Percentiles rank a stretch among this genome's conserved stretches.
Conservation (phyloP, 2,113 vertebrate genomes). For the Platycercus adscitus region DNA sequence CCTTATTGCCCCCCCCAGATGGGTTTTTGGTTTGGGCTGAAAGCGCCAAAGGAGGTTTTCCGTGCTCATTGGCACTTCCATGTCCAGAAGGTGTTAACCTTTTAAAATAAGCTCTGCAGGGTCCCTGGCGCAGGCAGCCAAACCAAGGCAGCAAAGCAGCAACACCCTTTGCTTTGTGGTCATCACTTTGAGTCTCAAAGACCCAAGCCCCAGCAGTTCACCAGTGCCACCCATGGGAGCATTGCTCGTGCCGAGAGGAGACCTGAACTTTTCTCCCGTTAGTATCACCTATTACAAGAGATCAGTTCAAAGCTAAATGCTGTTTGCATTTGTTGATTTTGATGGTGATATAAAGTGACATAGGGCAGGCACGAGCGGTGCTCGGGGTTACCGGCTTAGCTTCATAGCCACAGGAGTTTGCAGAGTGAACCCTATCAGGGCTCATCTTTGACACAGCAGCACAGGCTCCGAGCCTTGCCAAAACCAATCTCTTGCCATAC, state of each 20-base stretch:
- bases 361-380: accelerated
- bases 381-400: neutral
- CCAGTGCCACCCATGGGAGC: neutral
- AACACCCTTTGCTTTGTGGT: neutral
- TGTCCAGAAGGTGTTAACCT: neutral
- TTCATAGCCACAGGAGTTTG: neutral
- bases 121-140: neutral
- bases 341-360: accelerated
- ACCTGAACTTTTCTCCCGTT: neutral
- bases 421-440: neutral
- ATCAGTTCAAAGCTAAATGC: neutral
- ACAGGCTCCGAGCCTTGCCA: neutral
- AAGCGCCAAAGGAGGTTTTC: neutral
- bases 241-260: accelerated
- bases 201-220: neutral
- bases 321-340: neutral
- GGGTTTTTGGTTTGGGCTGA: neutral
- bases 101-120: neutral
- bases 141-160: neutral
- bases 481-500: accelerated
- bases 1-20: neutral
- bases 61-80: neutral
- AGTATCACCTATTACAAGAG: accelerated
- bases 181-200: neutral
- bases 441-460: neutral